Base-by-base conservation (phyloP, 2,888 invertebrate species). In the Phyllotreta striolata region DNA sequence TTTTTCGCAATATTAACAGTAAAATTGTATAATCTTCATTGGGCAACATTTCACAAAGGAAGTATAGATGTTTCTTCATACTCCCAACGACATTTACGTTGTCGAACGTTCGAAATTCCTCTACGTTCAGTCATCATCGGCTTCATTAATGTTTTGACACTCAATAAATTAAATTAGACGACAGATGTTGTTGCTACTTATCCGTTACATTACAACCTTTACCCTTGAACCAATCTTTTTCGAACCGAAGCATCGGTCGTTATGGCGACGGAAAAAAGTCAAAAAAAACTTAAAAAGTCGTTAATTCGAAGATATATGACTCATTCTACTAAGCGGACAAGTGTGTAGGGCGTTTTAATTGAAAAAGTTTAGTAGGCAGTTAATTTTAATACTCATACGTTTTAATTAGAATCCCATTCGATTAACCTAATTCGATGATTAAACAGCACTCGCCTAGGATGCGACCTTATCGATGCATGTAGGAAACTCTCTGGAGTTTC, bases 121-220 rank as follows among this genome's bases (percentile, higher is more conserved):
- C 8, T 2, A 10, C 13, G n/a, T 4, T 7, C 39, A 46, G 52
- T 60, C 60, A 60, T 60, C 44, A 13, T 14, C 40, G 38, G 62
- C 12, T 44, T 57, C 56, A 46, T 62, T 57, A 57, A 56, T 62
- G 52, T 62, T 62, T 57, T 52, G 56, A 62, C 56, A 62, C 62
- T 44, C 24, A 34, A 49, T 52, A 56, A 51, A 56, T 56, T 62
- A 52, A 60, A 60, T 60, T 60, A 60, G 35, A 34, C 52, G 56
- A 57, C 62, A 62, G 62, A 57, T 62, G 62, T 51, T 55, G 38
- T 39, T 56, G 14, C 43, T 24, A 24, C 24, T 56, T 57, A 57
- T 56, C 39, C 57, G 37, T 62, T 52, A 56, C 39, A 47, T 49
- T 39, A 52, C 40, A 62, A 62, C 62, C 41, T 57, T 52, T 62